Evolutionary conservation across 2,888 invertebrate genomes (phyloP).

Genomic region (Tipula unca): DNA sequence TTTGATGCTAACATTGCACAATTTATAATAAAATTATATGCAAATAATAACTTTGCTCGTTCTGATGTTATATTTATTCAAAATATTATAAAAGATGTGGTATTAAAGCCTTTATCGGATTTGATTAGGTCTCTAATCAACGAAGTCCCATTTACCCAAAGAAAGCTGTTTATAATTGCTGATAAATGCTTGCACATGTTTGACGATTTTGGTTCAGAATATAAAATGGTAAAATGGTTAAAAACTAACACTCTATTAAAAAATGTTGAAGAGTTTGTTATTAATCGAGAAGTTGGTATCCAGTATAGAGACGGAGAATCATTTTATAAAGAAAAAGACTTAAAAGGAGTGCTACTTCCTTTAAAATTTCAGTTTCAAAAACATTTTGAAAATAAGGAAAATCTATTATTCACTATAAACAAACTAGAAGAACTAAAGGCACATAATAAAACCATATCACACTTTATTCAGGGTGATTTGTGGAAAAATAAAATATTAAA

Average conservation of each 20-base stretch:
- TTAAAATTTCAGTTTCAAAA: too few relatives aligned
- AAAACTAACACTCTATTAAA: neutral
- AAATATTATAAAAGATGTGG: too few relatives aligned
- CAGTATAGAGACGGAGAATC: neutral
- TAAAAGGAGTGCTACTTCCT: slow-evolving; percentile 22
- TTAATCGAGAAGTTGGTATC: slow-evolving; percentile 20
- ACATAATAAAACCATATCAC: neutral
- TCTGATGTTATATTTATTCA: too few relatives aligned
- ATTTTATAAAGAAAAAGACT: neutral
- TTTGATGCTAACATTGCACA: too few relatives aligned
- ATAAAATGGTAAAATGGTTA: slow-evolving; percentile 20
- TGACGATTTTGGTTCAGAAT: slow-evolving; percentile 17
- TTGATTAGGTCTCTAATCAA: too few relatives aligned
- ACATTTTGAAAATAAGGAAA: too few relatives aligned
- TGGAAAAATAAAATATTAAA: slow-evolving; percentile 20
- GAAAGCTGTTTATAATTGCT: neutral
- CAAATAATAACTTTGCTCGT: too few relatives aligned
- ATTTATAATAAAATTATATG: too few relatives aligned
- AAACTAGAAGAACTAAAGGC: slow-evolving; percentile 9
- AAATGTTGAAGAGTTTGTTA: slow-evolving; percentile 18
- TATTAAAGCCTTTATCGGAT: too few relatives aligned
- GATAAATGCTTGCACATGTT: neutral
- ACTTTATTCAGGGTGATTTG: slow-evolving; percentile 21
- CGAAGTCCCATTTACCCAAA: too few relatives aligned
- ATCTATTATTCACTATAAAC: too few relatives aligned